A percentile compares a stretch with the other conserved stretches of the same genome.
phyloP scores from a whole-genome alignment of 2,113 vertebrate species.

The Stomatorhinus ivindoensis region DNA sequence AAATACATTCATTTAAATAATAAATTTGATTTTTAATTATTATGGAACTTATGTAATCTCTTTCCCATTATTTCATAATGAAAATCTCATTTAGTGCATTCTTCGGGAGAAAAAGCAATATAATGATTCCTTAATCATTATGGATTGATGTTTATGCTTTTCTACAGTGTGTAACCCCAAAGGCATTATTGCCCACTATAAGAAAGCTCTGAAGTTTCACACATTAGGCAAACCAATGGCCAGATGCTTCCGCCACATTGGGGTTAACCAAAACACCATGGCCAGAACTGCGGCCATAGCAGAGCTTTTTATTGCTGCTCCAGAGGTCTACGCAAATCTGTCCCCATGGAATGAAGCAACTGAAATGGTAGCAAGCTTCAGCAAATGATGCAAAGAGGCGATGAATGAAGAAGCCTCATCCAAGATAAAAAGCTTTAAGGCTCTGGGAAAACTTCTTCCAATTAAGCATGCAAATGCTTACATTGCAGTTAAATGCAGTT shows the following conservation, averaged over 20 bases:
- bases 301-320: not conserved
- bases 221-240: not conserved
- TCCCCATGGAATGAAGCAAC: not conserved
- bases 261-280: not conserved
- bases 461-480: not conserved
- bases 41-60: no score
- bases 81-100: no score
- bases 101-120: no score
- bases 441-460: not conserved
- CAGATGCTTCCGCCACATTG: not conserved
- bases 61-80: no score
- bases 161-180: no score
- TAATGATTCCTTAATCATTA: no score
- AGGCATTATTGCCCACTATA: no score
- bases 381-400: not conserved
- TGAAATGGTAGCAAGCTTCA: not conserved
- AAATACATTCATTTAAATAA: no score
- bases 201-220: no score
- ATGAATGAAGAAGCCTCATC: not conserved
- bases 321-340: not conserved
- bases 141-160: no score
- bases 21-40: no score
- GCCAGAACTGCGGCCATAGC: not conserved
- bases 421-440: not conserved
- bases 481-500: no score